phyloP scores from a whole-genome alignment of 2,888 invertebrate species.

The Rhamphomyia laevipes region DNA sequence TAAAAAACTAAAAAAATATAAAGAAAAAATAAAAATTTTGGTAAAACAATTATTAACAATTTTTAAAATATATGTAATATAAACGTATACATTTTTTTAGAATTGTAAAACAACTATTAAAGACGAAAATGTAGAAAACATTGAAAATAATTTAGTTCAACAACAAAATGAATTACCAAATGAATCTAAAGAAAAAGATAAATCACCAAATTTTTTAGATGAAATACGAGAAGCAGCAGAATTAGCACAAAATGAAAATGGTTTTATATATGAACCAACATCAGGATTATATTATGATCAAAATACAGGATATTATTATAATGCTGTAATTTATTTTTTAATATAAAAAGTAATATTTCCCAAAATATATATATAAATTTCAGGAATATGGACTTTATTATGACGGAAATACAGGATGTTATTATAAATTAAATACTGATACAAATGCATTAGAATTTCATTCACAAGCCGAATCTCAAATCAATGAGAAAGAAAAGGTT shows the following conservation, averaged over 20 bases:
- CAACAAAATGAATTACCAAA: not conserved
- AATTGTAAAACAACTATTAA: not conserved
- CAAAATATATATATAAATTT: constrained; percentile 17
- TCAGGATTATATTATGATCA: constrained; percentile 83
- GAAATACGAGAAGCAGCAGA: constrained; percentile 68
- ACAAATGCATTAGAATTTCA: constrained; percentile 68
- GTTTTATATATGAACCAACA: constrained; percentile 76
- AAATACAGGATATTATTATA: constrained; percentile 81
- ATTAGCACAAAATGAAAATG: constrained; percentile 56
- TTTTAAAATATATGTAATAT: no score
- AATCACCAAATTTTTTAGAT: constrained; percentile 44
- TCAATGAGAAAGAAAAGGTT: constrained; percentile 20
- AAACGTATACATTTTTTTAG: no score
- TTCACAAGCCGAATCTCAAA: constrained; percentile 53
- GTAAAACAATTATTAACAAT: constrained; percentile 33
- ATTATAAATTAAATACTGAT: constrained; percentile 68
- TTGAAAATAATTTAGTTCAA: not conserved
- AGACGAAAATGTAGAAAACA: not conserved
- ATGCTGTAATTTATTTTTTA: constrained; percentile 48
- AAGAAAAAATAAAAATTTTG: constrained; percentile 42
- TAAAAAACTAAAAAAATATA: constrained; percentile 45
- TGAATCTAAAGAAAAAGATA: not conserved
- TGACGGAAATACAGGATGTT: constrained; percentile 73
- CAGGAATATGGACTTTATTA: constrained; percentile 82
- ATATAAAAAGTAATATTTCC: no score